Conservation (phyloP, 2,113 vertebrate species). For the Bos javanicus region DNA sequence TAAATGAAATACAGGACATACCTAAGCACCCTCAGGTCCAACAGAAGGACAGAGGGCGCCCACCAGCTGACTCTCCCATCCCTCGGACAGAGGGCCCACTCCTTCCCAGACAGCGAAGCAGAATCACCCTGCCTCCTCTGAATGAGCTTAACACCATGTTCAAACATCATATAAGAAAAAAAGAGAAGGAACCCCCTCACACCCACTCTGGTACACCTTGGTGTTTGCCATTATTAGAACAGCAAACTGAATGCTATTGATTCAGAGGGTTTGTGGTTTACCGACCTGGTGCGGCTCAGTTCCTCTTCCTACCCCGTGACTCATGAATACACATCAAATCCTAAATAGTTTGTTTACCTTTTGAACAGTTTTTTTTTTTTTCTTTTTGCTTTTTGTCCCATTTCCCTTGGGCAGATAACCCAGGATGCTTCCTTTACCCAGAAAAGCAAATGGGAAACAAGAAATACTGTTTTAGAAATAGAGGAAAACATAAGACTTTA, state of each 20-base stretch:
- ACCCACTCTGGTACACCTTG: not conserved
- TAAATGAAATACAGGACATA: not conserved
- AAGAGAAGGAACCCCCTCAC: not conserved
- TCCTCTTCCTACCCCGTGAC: conserved; percentile 33
- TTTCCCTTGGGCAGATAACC: not conserved
- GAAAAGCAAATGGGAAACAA: conserved; percentile 16
- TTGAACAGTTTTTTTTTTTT: not conserved
- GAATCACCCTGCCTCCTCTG: not conserved
- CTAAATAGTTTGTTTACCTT: conserved; percentile 33
- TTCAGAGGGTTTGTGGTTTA: conserved; percentile 68
- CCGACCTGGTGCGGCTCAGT: conserved; percentile 10
- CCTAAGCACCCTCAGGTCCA: not conserved
- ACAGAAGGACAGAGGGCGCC: not conserved
- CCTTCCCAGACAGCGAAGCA: not conserved
- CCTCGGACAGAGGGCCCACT: not conserved
- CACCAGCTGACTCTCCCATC: not conserved
- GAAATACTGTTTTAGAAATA: conserved; percentile 16
- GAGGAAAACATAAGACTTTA: not conserved
- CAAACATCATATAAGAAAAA: not conserved
- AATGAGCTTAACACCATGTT: not conserved
- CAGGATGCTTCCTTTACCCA: conserved; percentile 13
- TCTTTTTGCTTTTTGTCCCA: conserved; percentile 6
- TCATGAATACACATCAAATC: conserved; percentile 51
- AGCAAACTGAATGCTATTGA: conserved; percentile 51
- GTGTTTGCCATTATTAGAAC: conserved; percentile 58